Evolutionary conservation across 2,113 vertebrate genomes (phyloP), one percentile per base, ranked within the genome.

Genomic region (Telmatochromis bifrenatus): DNA sequence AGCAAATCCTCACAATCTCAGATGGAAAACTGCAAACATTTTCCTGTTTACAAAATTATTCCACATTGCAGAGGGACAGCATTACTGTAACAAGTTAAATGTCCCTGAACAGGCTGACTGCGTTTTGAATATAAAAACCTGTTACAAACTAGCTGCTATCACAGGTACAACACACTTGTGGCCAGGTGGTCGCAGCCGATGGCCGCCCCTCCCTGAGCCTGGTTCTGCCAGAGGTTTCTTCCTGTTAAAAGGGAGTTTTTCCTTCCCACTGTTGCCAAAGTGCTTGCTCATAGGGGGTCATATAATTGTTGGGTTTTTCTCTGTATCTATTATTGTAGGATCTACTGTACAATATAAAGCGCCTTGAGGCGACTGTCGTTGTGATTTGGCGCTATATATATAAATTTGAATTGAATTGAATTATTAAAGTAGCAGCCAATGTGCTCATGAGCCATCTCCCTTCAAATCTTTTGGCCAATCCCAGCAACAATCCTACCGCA

Each of bases 321-420:
- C 56, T 60, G 28, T 10, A 60, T 60, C 15, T 60, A 19, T 60
- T 60, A 60, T 33, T 33, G 28, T 60, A 60, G 28, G 56, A 1
- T 60, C 15, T 60, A 60, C 56, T 33, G 56, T 19, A 33, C 56
- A 10, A 60, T 60, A 60, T 60, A 33, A 33, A 60, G 15, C 15
- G 1, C 0, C 56, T 0, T 60, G 28, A 60, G 28, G 56, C 4
- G 3, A 33, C 56, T 33, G 56, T 60, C 0, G 28, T 33, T 60
- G 56, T 60, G 28, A 60, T 60, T 60, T 60, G 56, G 56, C 0
- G 9, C 28, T 60, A 33, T 60, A 10, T 60, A 19, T 10, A 33
- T 60, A 33, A 33, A 60, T 60, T 33, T 60, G 14, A 58, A 58
- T 58, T 51, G 15, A 49, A 49, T 49, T 56, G 5, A 58, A 31